phyloP scores from a whole-genome alignment of 2,113 vertebrate species.

The Hippocampus guttulatus region DNA sequence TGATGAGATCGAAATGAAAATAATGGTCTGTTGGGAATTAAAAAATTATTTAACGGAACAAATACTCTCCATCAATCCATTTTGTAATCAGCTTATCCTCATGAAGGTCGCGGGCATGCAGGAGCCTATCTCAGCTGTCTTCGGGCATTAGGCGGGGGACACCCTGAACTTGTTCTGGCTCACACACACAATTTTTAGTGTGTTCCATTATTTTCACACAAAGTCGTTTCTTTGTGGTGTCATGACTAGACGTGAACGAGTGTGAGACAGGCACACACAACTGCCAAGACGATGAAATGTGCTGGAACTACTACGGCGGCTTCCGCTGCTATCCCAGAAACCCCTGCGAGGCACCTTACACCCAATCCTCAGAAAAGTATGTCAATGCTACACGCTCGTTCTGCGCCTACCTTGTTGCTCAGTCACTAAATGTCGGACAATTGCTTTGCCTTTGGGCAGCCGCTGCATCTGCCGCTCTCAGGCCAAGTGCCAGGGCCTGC shows the following conservation, averaged over 20 bases:
- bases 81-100: too few species aligned
- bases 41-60: too few species aligned
- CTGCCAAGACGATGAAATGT: slow-evolving; percentile 92
- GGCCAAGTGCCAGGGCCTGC: slow-evolving; percentile 78
- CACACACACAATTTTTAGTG: too few species aligned
- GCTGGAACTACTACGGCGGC: slow-evolving; percentile 94
- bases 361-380: slow-evolving; percentile 89
- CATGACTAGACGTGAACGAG: slow-evolving; percentile 86
- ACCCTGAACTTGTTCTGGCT: too few species aligned
- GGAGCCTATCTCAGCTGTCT: too few species aligned
- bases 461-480: slow-evolving; percentile 86
- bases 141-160: too few species aligned
- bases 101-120: too few species aligned
- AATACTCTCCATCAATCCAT: too few species aligned
- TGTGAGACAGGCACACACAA: slow-evolving; percentile 84
- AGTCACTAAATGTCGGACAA: not conserved
- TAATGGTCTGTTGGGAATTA: too few species aligned
- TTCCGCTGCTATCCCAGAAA: slow-evolving; percentile 94
- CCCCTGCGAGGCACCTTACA: slow-evolving; percentile 90
- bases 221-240: slow-evolving; percentile 11
- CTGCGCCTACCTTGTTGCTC: not conserved
- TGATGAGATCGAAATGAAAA: too few species aligned
- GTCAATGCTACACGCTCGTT: slow-evolving; percentile 44
- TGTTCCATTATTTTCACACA: not conserved
- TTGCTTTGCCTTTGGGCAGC: slow-evolving; percentile 62